Base-by-base conservation (phyloP, 2,888 invertebrate genomes). In the Pyrochroa serraticornis region DNA sequence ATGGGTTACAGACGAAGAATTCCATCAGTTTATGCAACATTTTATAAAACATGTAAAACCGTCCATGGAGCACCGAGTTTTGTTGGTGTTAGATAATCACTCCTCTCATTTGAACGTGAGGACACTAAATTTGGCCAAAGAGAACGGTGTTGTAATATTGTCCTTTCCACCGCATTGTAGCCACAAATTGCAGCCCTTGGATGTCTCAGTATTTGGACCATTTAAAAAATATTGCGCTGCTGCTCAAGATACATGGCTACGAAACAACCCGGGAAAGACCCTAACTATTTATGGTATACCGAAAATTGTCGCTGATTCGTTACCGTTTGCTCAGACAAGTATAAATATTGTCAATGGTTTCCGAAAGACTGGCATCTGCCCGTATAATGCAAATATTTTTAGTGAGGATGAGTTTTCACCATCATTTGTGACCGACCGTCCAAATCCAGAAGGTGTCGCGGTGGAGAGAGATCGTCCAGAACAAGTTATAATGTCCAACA, bases 151-250 rank as follows among this genome's bases (percentile, higher is more conserved):
- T 10, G 63, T 69, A 42, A 62, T 78, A 37, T 55, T 79, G 31
- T 74, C 75, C 6, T 67, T 79, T 54, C 76, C 76, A 32, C 75
- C 75, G 7, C 75, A 78, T 67, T 71, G 72, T 58, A 69, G 68
- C 10, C 73, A 79, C 48, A 74, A 72, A 54, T 46, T 75, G 43
- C 74, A 76, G 56, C 73, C 75, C 6, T 64, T 75, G 43, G 71
- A 74, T 59, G 50, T 68, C 13, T 31, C 62, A 10, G 61, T 69
- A 5, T 60, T 33, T 35, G 38, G 33, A 14, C 47, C 32, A 2
- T 48, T 55, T 22, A 52, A 50, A 36, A 42, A 38, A 3, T 48
- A 31, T 37, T 32, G 9, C 30, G 41, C 14, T 46, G 32, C 39
- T 5, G 61, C 68, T 32, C 63, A 62, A 10, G 63, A 62, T 44